Percentiles rank a stretch among this genome's conserved stretches.
phyloP scores from a whole-genome alignment of 2,113 vertebrate genomes.

The Hucho hucho region DNA sequence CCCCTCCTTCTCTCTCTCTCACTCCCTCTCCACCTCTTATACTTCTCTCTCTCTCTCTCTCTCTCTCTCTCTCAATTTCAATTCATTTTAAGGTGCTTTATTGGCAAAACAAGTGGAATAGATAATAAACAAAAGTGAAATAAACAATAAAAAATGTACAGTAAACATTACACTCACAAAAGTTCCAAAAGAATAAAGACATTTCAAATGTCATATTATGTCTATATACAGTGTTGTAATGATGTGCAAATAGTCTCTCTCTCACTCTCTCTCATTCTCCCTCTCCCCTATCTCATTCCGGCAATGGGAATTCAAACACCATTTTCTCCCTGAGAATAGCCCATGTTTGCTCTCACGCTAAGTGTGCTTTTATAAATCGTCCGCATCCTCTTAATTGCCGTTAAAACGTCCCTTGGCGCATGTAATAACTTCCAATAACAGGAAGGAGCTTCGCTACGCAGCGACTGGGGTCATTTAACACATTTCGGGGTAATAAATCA shows the following conservation, averaged over 20 bases:
- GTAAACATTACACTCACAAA: too few species aligned
- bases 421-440: constrained; percentile 78
- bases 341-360: constrained; percentile 92
- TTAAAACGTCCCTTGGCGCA: constrained; percentile 84
- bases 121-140: too few species aligned
- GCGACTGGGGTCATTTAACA: constrained; percentile 68
- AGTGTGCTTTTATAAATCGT: constrained; percentile 95
- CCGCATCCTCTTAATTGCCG: constrained; percentile 87
- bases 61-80: too few species aligned
- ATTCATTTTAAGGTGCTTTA: too few species aligned
- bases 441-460: constrained; percentile 64
- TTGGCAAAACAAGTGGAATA: too few species aligned
- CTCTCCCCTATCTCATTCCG: constrained; percentile 61
- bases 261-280: constrained; percentile 14
- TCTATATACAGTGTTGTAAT: too few species aligned
- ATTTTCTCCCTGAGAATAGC: constrained; percentile 82
- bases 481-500: constrained; percentile 69
- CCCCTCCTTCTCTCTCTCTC: constrained; percentile 51
- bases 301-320: constrained; percentile 93
- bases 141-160: too few species aligned
- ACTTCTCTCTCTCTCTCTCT: too few species aligned
- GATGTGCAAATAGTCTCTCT: too few species aligned
- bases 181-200: too few species aligned
- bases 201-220: too few species aligned
- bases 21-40: constrained; percentile 26